These are phyloP conservation scores for Cyprinodon diabolis DNA, from an alignment of 2,797 vertebrate species.

Conservation along the genomic window DNA sequence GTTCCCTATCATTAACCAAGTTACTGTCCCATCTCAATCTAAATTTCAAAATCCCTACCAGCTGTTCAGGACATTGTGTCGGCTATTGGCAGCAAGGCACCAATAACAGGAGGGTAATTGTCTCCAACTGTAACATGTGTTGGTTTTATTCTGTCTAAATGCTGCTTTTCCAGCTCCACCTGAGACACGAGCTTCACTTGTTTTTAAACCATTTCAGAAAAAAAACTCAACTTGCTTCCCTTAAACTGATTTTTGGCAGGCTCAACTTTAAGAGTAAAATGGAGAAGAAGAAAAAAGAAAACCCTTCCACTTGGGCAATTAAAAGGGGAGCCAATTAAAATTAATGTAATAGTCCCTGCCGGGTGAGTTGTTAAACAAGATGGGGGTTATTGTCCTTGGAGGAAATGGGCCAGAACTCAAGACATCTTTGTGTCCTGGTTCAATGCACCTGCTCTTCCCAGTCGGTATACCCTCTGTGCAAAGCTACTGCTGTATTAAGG, in stretches of 20 bases:
- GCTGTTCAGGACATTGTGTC: constrained; percentile 63
- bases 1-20: constrained; percentile 64
- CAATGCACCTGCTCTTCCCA: constrained; percentile 64
- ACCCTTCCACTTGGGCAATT: constrained; percentile 84
- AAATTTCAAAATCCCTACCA: constrained; percentile 54
- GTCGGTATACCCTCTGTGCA: constrained; percentile 25
- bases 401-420: constrained; percentile 87
- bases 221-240: neutral
- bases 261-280: constrained; percentile 71
- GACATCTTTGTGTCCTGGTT: constrained; percentile 75
- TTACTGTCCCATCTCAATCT: constrained; percentile 52
- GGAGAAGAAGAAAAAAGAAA: constrained; percentile 37
- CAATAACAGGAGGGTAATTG: constrained; percentile 74
- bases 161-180: constrained; percentile 32
- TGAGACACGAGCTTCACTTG: constrained; percentile 4
- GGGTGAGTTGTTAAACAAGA: constrained; percentile 91
- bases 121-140: constrained; percentile 58
- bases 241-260: constrained; percentile 56
- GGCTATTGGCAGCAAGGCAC: constrained; percentile 45
- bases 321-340: constrained; percentile 90
- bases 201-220: constrained; percentile 16
- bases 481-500: constrained; percentile 38
- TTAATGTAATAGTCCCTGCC: constrained; percentile 86
- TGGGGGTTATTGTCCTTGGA: constrained; percentile 90
- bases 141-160: constrained; percentile 45